Evolutionary conservation across 37 sponge, comb jelly and placozoan species (phyloP).

Genomic region (Cladorhizidae sp.): DNA sequence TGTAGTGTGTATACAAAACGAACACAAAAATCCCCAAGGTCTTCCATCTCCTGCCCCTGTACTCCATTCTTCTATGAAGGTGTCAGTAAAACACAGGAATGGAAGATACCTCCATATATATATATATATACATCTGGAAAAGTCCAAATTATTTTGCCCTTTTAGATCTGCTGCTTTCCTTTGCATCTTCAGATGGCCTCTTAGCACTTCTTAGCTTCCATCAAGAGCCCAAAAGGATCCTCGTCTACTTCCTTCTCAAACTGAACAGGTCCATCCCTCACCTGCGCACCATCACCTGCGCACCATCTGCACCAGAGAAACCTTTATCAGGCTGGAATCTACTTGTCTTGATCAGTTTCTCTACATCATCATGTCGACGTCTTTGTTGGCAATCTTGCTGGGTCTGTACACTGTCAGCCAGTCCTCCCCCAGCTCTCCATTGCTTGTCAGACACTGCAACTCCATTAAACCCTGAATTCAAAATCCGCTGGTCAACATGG

Average conservation of each 20-base stretch:
- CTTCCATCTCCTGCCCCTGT: too few species aligned
- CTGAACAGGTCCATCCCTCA: constrained; percentile 94
- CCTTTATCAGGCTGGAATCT: constrained; percentile 95
- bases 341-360: constrained; percentile 89
- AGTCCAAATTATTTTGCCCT: neutral
- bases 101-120: too few species aligned
- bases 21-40: too few species aligned
- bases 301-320: constrained; percentile 85
- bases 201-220: constrained; percentile 93
- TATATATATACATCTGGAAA: too few species aligned
- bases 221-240: constrained; percentile 95
- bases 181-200: constrained; percentile 62
- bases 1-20: too few species aligned
- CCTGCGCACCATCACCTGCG: too few species aligned
- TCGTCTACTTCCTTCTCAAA: constrained; percentile 92
- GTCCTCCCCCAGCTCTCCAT: constrained; percentile 89
- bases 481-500: constrained; percentile 95
- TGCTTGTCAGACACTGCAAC: constrained; percentile 94
- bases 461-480: constrained; percentile 81
- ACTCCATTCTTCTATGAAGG: too few species aligned
- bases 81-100: too few species aligned
- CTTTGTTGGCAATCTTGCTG: constrained; percentile 90
- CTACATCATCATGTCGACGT: constrained; percentile 97
- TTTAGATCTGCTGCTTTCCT: neutral
- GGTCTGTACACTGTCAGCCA: constrained; percentile 91